Evolutionary conservation across 2,113 vertebrate species (phyloP).

Genomic region (Carassius gibelio): DNA sequence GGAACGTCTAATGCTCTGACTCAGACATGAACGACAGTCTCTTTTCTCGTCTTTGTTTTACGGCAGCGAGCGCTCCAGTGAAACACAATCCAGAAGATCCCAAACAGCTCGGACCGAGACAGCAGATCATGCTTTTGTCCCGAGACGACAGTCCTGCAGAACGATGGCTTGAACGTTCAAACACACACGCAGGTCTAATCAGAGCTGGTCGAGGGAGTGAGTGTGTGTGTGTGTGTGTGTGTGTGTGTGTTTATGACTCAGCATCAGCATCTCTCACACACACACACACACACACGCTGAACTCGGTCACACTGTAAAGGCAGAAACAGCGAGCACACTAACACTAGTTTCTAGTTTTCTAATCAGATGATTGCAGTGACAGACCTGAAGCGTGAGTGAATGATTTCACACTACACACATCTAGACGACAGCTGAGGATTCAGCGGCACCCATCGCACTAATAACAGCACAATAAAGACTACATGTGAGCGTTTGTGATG

Average conservation of each 20-base stretch:
- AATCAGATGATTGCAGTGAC: background rate
- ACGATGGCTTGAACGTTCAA: background rate
- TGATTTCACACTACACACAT: background rate
- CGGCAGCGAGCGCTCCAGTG: background rate
- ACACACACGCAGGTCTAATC: conserved; percentile 16
- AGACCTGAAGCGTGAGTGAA: background rate
- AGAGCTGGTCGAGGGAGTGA: background rate
- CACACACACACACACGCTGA: background rate
- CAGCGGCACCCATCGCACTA: background rate
- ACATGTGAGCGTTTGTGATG: conserved; percentile 49
- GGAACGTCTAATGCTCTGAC: background rate
- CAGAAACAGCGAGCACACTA: background rate
- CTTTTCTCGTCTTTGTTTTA: background rate
- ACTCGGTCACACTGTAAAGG: background rate
- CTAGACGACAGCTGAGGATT: background rate
- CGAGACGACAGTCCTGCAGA: conserved; percentile 36
- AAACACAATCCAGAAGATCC: conserved; percentile 23
- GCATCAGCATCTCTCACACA: conserved; percentile 22
- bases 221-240: conserved; percentile 56
- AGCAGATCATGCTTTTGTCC: conserved; percentile 45
- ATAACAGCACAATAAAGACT: background rate
- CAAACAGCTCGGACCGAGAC: conserved; percentile 49
- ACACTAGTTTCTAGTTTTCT: background rate
- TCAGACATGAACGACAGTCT: background rate
- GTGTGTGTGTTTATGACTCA: conserved; percentile 61